Conservation (phyloP, 2,888 invertebrate genomes). For the Harpalus rufipes region DNA sequence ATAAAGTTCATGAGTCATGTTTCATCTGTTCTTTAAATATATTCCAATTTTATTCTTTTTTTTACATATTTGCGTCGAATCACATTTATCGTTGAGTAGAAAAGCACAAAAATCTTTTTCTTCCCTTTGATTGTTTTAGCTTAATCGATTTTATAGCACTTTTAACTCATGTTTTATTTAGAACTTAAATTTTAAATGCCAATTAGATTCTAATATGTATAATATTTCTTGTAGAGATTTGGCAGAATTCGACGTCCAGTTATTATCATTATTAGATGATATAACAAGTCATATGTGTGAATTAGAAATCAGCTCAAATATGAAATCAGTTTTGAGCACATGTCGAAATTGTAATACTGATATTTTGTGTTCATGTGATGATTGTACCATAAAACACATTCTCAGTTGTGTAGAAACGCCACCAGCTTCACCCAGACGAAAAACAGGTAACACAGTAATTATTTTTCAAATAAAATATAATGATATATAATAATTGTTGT, state of each 20-base stretch:
- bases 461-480: background rate
- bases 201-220: background rate
- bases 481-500: conserved; percentile 17
- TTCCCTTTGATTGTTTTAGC: no score
- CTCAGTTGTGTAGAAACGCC: conserved; percentile 62
- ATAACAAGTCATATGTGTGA: conserved; percentile 65
- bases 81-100: no score
- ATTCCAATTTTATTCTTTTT: no score
- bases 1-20: no score
- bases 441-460: conserved; percentile 27
- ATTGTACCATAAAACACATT: conserved; percentile 62
- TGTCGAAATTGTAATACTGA: conserved; percentile 59
- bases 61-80: no score
- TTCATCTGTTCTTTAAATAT: no score
- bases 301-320: conserved; percentile 53
- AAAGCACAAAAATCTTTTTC: no score
- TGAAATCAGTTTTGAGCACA: conserved; percentile 45
- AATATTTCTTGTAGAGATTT: conserved; percentile 45
- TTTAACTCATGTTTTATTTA: no score
- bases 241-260: conserved; percentile 60
- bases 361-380: conserved; percentile 61
- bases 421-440: conserved; percentile 55
- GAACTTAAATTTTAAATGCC: no score
- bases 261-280: conserved; percentile 62
- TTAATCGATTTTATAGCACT: no score